Evolutionary conservation across 2,888 invertebrate genomes (phyloP).

Genomic region (Tipula lateralis): DNA sequence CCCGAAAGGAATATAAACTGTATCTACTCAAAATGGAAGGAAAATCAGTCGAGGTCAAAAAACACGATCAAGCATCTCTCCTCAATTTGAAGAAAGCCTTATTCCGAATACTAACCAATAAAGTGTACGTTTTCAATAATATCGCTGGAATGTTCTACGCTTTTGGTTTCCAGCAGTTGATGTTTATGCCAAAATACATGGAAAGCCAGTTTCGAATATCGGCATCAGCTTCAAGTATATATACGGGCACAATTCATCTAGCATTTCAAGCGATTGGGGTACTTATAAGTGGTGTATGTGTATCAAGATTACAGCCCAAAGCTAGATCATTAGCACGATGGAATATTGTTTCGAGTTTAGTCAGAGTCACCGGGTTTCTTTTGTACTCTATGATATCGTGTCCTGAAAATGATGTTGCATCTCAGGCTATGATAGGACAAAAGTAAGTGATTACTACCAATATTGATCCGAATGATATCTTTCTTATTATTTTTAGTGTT

Average conservation of each 20-base stretch:
- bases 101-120: not conserved
- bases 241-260: conserved; percentile 59
- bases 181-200: conserved; percentile 67
- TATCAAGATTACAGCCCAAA: conserved; percentile 56
- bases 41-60: not conserved
- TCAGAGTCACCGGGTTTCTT: conserved; percentile 54
- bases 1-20: not conserved
- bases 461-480: not conserved
- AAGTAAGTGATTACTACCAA: not conserved
- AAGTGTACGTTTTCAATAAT: not conserved
- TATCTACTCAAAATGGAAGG: not conserved
- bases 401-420: conserved; percentile 37
- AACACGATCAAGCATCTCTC: not conserved
- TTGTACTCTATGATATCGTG: conserved; percentile 58
- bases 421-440: conserved; percentile 47
- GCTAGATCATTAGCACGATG: conserved; percentile 56
- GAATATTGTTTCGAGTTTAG: conserved; percentile 56
- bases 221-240: conserved; percentile 59
- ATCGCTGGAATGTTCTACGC: not conserved
- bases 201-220: conserved; percentile 66
- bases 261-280: conserved; percentile 59
- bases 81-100: not conserved
- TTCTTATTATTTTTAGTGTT: not conserved
- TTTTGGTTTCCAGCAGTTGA: conserved; percentile 49
- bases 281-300: conserved; percentile 54